phyloP scores from a whole-genome alignment of 2,888 invertebrate genomes.

The Orthosia cruda region DNA sequence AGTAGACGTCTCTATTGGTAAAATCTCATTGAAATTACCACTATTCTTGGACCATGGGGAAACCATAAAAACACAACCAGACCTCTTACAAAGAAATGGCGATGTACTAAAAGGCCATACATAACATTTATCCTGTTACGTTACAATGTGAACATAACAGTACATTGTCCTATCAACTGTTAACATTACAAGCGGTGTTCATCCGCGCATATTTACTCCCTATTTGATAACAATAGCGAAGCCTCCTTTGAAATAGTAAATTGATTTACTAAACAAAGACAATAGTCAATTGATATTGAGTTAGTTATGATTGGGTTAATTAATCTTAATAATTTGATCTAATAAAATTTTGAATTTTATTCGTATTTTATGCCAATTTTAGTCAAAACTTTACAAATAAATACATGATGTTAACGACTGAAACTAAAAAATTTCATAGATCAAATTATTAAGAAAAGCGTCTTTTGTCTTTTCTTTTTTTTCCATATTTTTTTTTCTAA shows the following conservation, averaged over 20 bases:
- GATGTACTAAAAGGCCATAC: constrained; percentile 15
- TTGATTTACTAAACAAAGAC: constrained; percentile 65
- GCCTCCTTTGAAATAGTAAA: constrained; percentile 65
- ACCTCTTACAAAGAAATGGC: constrained; percentile 26
- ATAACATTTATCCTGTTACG: constrained; percentile 30
- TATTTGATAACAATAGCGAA: constrained; percentile 60
- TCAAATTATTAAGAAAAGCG: no score
- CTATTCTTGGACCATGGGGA: constrained; percentile 1
- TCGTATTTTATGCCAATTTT: no score
- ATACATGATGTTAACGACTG: no score
- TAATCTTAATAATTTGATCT: no score
- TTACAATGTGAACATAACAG: constrained; percentile 43
- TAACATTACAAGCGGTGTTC: constrained; percentile 50
- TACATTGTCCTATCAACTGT: constrained; percentile 56
- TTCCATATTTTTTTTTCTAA: no score
- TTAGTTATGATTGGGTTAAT: constrained; percentile 53
- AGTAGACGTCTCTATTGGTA: no score
- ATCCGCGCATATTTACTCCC: constrained; percentile 45
- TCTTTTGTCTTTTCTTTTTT: no score
- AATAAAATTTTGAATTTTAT: no score
- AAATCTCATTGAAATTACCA: no score
- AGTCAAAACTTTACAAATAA: no score
- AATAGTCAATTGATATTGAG: constrained; percentile 59
- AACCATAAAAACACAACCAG: constrained; percentile 12
- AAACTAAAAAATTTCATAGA: no score